These are phyloP conservation scores for Sebastes iracundus DNA, from an alignment of 2,797 vertebrate genomes.

Conservation along the genomic window DNA sequence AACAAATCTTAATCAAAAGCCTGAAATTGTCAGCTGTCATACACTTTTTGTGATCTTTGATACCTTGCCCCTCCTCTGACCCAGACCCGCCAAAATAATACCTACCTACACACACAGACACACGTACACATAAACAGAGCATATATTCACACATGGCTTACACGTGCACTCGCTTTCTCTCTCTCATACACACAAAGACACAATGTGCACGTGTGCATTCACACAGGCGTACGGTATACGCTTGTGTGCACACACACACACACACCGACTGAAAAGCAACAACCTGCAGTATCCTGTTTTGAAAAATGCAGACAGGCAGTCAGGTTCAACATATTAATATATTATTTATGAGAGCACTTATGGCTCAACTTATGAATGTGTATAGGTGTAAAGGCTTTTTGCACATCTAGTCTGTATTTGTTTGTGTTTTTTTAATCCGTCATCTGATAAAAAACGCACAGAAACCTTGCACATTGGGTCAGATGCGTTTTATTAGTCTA, in stretches of 20 bases:
- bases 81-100: constrained; percentile 63
- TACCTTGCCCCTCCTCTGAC: constrained; percentile 73
- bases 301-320: constrained; percentile 7
- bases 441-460: no score
- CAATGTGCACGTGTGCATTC: background rate
- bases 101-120: constrained; percentile 3
- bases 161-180: background rate
- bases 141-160: constrained; percentile 12
- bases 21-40: constrained; percentile 88
- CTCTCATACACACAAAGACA: background rate
- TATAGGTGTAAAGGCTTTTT: background rate
- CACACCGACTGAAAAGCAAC: background rate
- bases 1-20: constrained; percentile 89
- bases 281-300: constrained; percentile 19
- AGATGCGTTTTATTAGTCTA: no score
- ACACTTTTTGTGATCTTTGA: constrained; percentile 84
- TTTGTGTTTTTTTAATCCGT: no score
- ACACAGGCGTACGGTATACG: background rate
- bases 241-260: background rate
- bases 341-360: constrained; percentile 6
- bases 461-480: no score
- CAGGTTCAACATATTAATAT: constrained; percentile 9
- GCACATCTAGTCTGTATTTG: no score
- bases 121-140: constrained; percentile 2
- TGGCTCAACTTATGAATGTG: background rate